A percentile compares a stretch with the other conserved stretches of the same genome.
Evolutionary conservation across 2,888 invertebrate genomes (phyloP).

Genomic region (Leucoma salicis): DNA sequence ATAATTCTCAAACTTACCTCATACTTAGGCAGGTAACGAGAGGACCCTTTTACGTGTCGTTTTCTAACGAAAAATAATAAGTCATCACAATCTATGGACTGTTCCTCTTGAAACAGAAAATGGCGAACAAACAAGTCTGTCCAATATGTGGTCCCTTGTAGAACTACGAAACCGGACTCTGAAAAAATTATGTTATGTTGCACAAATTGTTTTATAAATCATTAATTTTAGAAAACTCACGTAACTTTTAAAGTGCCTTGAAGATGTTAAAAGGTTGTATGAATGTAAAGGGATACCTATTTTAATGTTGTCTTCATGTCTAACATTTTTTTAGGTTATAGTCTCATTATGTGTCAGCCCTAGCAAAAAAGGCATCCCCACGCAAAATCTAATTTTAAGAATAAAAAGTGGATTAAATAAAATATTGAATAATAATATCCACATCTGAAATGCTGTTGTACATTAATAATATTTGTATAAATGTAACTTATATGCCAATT

Average conservation of each 20-base stretch:
- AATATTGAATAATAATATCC: background rate
- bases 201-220: background rate
- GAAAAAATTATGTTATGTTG: conserved; percentile 25
- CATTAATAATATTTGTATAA: no score
- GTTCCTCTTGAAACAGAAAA: conserved; percentile 94
- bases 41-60: conserved; percentile 93
- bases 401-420: background rate
- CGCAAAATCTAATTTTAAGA: background rate
- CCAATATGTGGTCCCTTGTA: conserved; percentile 97
- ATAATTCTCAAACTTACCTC: conserved; percentile 82
- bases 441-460: background rate
- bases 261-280: conserved; percentile 14
- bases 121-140: conserved; percentile 96
- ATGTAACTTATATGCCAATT: background rate
- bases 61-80: conserved; percentile 97
- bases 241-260: conserved; percentile 47
- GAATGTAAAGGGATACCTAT: background rate
- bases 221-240: conserved; percentile 1
- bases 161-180: conserved; percentile 96
- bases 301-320: background rate
- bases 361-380: no score
- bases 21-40: conserved; percentile 93
- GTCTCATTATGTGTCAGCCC: background rate
- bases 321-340: background rate
- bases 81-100: conserved; percentile 95